phyloP scores from a whole-genome alignment of 2,888 invertebrate species.

The Stictocephala bisonia region DNA sequence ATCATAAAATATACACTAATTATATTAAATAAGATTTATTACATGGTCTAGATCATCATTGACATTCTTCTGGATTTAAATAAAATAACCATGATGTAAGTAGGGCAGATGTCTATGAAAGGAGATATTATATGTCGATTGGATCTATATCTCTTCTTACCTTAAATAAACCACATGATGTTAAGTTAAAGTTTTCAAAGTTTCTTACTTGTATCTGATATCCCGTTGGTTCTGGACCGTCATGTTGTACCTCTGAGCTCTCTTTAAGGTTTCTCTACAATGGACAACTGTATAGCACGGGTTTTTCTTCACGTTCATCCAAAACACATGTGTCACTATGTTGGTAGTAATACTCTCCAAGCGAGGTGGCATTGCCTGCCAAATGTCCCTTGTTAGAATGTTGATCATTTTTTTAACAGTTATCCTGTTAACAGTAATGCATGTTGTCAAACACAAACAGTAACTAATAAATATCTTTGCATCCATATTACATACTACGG shows the following conservation, averaged over 20 bases:
- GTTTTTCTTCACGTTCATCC: constrained; percentile 7
- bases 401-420: neutral
- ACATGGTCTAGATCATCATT: too few species aligned
- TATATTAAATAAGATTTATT: too few species aligned
- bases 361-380: neutral
- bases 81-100: too few species aligned
- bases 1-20: too few species aligned
- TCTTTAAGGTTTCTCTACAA: neutral
- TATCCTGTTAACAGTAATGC: too few species aligned
- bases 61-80: too few species aligned
- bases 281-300: neutral
- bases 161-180: neutral
- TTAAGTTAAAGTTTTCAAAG: neutral
- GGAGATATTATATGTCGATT: too few species aligned
- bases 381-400: neutral
- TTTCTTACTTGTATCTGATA: constrained; percentile 3
- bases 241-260: neutral
- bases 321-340: neutral
- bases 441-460: too few species aligned
- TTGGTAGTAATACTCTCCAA: neutral
- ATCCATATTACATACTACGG: too few species aligned
- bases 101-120: too few species aligned
- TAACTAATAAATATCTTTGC: too few species aligned
- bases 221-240: constrained; percentile 2
- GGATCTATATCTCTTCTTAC: too few species aligned